Conservation (phyloP, 1,140 invertebrate genomes). For the Drosophila tropicalis region DNA sequence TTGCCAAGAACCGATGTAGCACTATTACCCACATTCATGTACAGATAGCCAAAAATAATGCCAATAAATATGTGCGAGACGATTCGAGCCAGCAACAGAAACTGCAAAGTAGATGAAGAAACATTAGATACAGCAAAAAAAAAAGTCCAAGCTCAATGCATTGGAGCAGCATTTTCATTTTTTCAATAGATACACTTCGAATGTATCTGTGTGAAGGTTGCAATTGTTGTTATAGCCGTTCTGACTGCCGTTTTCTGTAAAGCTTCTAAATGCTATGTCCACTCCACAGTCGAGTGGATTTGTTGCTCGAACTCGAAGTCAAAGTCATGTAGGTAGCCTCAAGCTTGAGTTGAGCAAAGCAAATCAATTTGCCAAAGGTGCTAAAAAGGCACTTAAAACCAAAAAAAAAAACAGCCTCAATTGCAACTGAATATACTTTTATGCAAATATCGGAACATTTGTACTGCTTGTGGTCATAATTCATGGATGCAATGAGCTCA, state of each 20-base stretch:
- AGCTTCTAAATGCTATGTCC: conserved; percentile 23
- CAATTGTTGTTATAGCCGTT: conserved; percentile 15
- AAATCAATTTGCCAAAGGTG: conserved; percentile 40
- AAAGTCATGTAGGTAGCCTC: conserved; percentile 6
- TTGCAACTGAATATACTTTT: conserved; percentile 6
- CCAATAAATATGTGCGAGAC: conserved; percentile 92
- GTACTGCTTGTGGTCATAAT: not conserved
- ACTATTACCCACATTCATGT: conserved; percentile 92
- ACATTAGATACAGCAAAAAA: not conserved
- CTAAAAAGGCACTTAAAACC: conserved; percentile 26
- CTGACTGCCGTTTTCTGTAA: conserved; percentile 1
- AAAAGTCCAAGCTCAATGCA: not conserved
- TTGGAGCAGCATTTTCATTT: conserved; percentile 5
- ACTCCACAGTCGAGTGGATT: conserved; percentile 40
- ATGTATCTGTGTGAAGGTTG: conserved; percentile 51
- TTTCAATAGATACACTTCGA: conserved; percentile 13
- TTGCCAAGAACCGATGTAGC: conserved; percentile 94
- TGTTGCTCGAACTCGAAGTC: conserved; percentile 4
- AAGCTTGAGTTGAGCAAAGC: conserved; percentile 20
- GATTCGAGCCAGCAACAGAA: conserved; percentile 89
- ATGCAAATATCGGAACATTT: conserved; percentile 6
- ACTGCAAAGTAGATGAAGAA: conserved; percentile 83
- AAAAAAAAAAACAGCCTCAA: conserved; percentile 12
- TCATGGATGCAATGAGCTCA: not conserved
- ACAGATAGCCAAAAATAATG: conserved; percentile 94